Evolutionary conservation across 2,888 invertebrate genomes (phyloP), one percentile per base, ranked within the genome.

Genomic region (Drosophila stalkeri): DNA sequence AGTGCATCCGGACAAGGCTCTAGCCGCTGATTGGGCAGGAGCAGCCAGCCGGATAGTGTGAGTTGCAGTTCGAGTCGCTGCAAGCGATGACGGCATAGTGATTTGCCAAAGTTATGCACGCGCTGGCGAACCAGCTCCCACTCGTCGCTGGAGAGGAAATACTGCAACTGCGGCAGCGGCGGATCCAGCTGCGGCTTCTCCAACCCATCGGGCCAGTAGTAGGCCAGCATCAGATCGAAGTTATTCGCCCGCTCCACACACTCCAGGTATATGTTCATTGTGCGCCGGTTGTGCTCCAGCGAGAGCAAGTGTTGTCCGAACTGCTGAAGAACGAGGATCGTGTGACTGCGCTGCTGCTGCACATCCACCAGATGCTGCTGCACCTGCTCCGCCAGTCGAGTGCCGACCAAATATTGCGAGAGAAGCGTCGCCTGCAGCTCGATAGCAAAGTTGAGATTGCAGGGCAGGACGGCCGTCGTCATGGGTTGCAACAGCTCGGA

Each of bases 21-120:
- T 0, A 3, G 44, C 0, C 69, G 63, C 41, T 81, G 76, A 0
- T 67, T n/a, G 33, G 77, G 63, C 23, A 68, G 20, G 7, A 81
- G 62, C 27, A 93, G 63, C 72, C 89, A 72, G 8, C 66, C 5
- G 68, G 80, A 62, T 80, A 89, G 8, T 68, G 41, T 39, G 79
- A 80, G 79, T 75, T 93, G 93, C 39, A 91, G 43, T 23, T 90
- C 81, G 39, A 93, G 61, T 0, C 91, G 88, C 74, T 92, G 91
- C 33, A 91, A 74, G 3, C 91, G 89, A 52, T 80, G 82, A 18
- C 92, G 92, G 51, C 92, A 92, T 7, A 80, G 73, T 4, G 77
- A 76, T 56, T 92, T 91, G 16, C 93, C 93, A 64, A 93, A 93
- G 41, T 93, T 93, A 11, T 92, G 85, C 35, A 93, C 91, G n/a